A percentile compares a stretch with the other conserved stretches of the same genome.
These are phyloP conservation scores for Chalcis sispes DNA, from an alignment of 2,888 invertebrate species.

Conservation along the genomic window DNA sequence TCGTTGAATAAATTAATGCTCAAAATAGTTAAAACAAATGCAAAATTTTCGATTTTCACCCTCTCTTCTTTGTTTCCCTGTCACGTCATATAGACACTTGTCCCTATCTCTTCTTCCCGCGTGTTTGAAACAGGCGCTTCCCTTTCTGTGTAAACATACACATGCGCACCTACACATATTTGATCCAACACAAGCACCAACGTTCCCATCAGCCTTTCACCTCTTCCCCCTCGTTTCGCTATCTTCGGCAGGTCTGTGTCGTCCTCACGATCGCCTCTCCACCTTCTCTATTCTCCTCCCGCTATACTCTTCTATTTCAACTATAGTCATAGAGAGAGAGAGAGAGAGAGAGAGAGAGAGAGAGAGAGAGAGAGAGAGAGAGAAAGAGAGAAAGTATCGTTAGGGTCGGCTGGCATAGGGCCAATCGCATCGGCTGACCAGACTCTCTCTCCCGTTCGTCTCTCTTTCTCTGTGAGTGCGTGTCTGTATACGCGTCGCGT, in stretches of 20 bases:
- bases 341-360: no score
- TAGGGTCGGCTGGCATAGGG: slow-evolving; percentile 73
- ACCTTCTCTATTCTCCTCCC: slow-evolving; percentile 5
- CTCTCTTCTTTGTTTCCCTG: no score
- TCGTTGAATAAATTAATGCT: no score
- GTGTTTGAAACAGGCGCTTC: no score
- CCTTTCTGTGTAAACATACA: no score
- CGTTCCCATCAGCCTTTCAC: background rate
- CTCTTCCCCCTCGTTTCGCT: slow-evolving; percentile 47
- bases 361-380: background rate
- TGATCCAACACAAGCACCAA: slow-evolving; percentile 1
- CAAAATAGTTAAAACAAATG: no score
- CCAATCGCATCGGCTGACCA: slow-evolving; percentile 73
- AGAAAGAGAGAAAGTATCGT: slow-evolving; percentile 67
- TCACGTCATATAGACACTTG: background rate
- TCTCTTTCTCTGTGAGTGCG: background rate
- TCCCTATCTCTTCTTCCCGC: background rate
- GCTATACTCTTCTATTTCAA: no score
- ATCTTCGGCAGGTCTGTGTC: slow-evolving; percentile 46
- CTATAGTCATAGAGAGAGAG: no score
- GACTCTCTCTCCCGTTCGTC: slow-evolving; percentile 52
- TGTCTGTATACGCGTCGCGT: background rate
- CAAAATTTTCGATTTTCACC: no score
- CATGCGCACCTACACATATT: slow-evolving; percentile 3
- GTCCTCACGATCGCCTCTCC: slow-evolving; percentile 29